These are phyloP conservation scores for Martes martes DNA, from an alignment of 2,113 vertebrate species.

Conservation along the genomic window DNA sequence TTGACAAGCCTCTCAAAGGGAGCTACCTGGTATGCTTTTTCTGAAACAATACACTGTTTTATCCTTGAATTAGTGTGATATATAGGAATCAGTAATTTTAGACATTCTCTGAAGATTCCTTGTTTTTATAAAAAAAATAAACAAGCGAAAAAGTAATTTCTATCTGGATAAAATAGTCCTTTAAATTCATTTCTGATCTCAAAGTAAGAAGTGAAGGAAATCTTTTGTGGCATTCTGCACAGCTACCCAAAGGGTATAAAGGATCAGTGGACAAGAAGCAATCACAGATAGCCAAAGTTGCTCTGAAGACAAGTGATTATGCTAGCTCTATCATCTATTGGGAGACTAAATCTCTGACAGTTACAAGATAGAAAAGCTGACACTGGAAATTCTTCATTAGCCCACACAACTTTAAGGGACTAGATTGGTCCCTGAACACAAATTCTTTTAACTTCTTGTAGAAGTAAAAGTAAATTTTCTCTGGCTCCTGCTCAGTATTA, in stretches of 20 bases:
- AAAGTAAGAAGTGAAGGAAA: not conserved
- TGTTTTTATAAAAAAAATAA: not conserved
- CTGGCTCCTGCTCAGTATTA: not conserved
- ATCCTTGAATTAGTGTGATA: not conserved
- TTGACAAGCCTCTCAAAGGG: not conserved
- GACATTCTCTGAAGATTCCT: not conserved
- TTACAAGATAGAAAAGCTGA: not conserved
- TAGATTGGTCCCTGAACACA: not conserved
- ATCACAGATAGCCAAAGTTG: not conserved
- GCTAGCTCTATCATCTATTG: not conserved
- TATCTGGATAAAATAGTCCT: not conserved
- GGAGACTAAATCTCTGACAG: not conserved
- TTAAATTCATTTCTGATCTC: slow-evolving; percentile 15
- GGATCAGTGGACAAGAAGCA: not conserved
- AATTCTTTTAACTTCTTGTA: not conserved
- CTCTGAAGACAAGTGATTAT: not conserved
- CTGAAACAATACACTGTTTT: not conserved
- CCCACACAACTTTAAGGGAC: not conserved
- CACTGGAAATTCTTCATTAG: not conserved
- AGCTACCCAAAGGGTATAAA: not conserved
- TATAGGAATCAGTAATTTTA: not conserved
- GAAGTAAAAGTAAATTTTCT: not conserved
- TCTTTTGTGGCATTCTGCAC: not conserved
- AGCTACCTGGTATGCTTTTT: not conserved
- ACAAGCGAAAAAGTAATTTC: not conserved